Percentiles rank a stretch among this genome's conserved stretches.
Evolutionary conservation across 1,140 invertebrate species (phyloP).

Genomic region (Dermatophagoides farinae): DNA sequence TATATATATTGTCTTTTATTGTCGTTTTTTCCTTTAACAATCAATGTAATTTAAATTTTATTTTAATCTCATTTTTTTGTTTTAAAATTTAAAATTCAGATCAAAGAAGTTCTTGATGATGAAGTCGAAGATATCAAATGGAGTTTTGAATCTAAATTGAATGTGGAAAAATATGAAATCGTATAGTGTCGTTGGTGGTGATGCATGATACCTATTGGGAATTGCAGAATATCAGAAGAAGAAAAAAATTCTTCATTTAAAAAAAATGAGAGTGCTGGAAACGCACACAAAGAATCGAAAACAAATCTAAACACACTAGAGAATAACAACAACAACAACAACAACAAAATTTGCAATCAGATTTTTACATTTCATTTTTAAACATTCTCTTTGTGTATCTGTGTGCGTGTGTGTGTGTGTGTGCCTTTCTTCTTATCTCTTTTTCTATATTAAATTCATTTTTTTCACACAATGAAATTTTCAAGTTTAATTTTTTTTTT

Average conservation of each 20-base stretch:
- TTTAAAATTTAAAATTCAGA: not conserved
- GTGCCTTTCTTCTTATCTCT: too few species aligned
- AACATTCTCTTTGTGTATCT: not conserved
- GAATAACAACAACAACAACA: not conserved
- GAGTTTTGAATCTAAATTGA: constrained; percentile 5
- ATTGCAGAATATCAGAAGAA: not conserved
- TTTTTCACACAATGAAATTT: too few species aligned
- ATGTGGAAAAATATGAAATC: constrained; percentile 6
- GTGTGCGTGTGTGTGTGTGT: too few species aligned
- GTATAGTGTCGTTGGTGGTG: not conserved
- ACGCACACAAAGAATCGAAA: not conserved
- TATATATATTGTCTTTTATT: not conserved
- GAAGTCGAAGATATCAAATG: constrained; percentile 9
- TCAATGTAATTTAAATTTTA: not conserved
- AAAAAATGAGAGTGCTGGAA: not conserved
- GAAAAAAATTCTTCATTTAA: not conserved
- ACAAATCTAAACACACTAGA: not conserved
- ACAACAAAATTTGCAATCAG: not conserved
- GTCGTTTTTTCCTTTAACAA: not conserved
- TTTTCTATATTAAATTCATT: too few species aligned
- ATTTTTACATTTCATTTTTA: not conserved
- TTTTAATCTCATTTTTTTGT: not conserved
- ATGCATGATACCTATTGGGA: too few species aligned
- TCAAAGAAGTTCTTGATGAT: constrained; percentile 12
- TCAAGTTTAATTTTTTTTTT: too few species aligned